Evolutionary conservation across 2,113 vertebrate species (phyloP).

Genomic region (Clarias macrocephalus): DNA sequence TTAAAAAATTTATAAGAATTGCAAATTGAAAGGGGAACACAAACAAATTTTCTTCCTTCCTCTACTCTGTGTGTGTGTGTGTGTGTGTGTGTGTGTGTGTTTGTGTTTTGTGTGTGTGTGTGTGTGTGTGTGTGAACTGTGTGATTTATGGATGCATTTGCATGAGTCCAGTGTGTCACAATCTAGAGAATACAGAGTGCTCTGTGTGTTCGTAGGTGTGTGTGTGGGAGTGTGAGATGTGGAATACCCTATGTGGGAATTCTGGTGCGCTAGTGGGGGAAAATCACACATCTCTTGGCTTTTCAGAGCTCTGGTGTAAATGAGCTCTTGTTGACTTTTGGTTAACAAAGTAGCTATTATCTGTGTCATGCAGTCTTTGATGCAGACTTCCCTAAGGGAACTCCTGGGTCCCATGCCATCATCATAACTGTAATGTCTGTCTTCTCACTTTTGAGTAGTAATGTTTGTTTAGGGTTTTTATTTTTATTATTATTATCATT

Average conservation of each 20-base stretch:
- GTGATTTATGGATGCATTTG: constrained; percentile 39
- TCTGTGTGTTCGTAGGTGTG: constrained; percentile 8
- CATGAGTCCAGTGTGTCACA: constrained; percentile 31
- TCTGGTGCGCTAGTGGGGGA: constrained; percentile 21
- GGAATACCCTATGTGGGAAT: constrained; percentile 41
- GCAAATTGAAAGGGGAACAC: background rate
- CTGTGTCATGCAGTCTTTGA: constrained; percentile 21
- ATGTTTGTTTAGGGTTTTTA: background rate
- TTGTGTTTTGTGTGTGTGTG: background rate
- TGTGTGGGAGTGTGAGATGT: background rate
- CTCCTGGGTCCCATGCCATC: constrained; percentile 21
- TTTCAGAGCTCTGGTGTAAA: constrained; percentile 18
- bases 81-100: background rate
- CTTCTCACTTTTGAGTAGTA: background rate
- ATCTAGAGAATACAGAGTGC: background rate
- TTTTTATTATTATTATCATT: background rate
- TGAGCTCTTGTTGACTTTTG: constrained; percentile 21
- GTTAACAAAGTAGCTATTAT: constrained; percentile 11
- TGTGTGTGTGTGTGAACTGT: background rate
- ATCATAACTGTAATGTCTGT: constrained; percentile 1
- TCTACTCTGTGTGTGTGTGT: background rate
- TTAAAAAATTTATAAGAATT: background rate
- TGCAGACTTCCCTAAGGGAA: constrained; percentile 28
- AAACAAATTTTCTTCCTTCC: background rate
- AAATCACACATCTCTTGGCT: constrained; percentile 40